Evolutionary conservation across 2,797 vertebrate species (phyloP), one percentile per base, ranked within the genome.

Genomic region (Halcyon chelicuti): DNA sequence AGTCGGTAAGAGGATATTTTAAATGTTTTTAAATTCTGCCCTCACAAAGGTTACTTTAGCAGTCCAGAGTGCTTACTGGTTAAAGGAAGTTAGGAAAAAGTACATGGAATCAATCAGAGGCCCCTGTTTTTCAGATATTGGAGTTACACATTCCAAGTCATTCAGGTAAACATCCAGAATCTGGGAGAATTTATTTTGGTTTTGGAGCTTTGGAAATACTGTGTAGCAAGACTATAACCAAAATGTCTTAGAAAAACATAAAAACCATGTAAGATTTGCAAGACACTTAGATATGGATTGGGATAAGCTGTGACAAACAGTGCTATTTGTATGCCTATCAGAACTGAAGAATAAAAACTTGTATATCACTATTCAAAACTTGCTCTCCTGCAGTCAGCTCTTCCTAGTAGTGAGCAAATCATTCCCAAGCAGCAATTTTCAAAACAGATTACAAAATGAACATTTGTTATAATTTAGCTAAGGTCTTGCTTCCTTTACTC

Each of bases 381-480:
- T 20, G 8, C 25, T 78, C 25, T 63, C 28, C 33, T 79, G 44
- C n/a, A 73, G 66, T 81, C 39, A 81, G 29, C 68, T 86, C 25
- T 62, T 84, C 29, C 47, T 25, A 21, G 22, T 17, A 85, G 55
- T 57, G 55, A 57, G 55, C 55, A 85, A 44, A 78, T 73, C 22
- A 67, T 63, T 94, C 44, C 35, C 47, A 91, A 93, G 72, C 28
- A 94, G 33, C 12, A 79, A 71, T 78, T 93, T 93, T 94, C 44
- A 91, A 85, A 96, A 91, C 29, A 88, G 80, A 85, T 89, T 93
- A 92, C 60, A 86, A 76, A 93, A 96, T 74, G 77, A 92, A 89
- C 83, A 96, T 95, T 97, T 96, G 92, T 87, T 97, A 90, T 87
- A 96, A 88, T 95, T 97, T 94, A 96, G 77, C 80, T 74, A 79